Evolutionary conservation across 2,888 invertebrate species (phyloP).

Genomic region (Drosophila paucipuncta): DNA sequence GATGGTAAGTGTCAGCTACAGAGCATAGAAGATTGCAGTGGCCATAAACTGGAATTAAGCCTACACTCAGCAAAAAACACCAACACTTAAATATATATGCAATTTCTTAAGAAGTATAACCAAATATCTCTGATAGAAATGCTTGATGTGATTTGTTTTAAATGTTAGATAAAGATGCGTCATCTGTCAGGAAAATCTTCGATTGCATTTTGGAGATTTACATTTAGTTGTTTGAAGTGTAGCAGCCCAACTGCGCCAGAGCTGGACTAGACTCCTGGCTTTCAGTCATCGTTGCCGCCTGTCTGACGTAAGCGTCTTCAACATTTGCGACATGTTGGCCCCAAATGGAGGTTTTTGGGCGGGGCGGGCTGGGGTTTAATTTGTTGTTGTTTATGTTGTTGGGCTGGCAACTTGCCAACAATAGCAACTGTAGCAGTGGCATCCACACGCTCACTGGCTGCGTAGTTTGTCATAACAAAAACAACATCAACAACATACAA

Average conservation of each 20-base stretch:
- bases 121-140: neutral
- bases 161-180: neutral
- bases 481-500: constrained; percentile 1
- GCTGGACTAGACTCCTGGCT: constrained; percentile 31
- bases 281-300: constrained; percentile 7
- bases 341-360: constrained; percentile 9
- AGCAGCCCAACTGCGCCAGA: constrained; percentile 5
- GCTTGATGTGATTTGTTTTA: neutral
- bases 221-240: neutral
- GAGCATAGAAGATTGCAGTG: neutral
- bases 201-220: neutral
- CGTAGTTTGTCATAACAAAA: constrained; percentile 53
- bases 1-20: neutral
- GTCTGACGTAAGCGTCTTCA: constrained; percentile 66
- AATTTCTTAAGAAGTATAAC: neutral
- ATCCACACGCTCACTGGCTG: constrained; percentile 34
- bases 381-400: constrained; percentile 18
- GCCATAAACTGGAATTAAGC: neutral
- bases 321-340: constrained; percentile 27
- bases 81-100: no score
- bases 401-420: constrained; percentile 64
- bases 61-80: neutral
- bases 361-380: neutral
- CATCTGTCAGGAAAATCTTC: neutral
- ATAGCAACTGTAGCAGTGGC: constrained; percentile 23